Conservation (phyloP, 2,888 invertebrate species). For the Calliscelio sp. region DNA sequence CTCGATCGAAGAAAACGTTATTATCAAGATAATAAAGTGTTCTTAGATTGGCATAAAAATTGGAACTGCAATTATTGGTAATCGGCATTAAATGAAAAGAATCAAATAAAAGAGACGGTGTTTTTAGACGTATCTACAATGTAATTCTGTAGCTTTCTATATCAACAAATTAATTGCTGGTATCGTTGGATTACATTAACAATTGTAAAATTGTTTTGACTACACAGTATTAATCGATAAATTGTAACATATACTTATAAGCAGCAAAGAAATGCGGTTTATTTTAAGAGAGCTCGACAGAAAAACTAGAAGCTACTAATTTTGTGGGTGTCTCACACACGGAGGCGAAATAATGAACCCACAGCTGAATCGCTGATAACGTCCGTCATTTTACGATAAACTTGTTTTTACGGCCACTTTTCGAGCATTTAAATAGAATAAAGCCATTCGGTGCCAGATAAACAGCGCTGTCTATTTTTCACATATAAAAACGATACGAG, state of each 20-base stretch:
- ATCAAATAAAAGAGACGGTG: no score
- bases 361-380: slow-evolving; percentile 24
- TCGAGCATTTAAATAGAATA: slow-evolving; percentile 32
- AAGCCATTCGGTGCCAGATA: slow-evolving; percentile 18
- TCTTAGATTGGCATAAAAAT: no score
- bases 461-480: slow-evolving; percentile 10
- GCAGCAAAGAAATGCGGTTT: slow-evolving; percentile 10
- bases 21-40: no score
- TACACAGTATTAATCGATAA: not conserved
- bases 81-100: no score
- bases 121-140: no score
- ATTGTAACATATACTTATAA: no score
- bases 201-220: not conserved
- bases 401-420: slow-evolving; percentile 36
- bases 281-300: slow-evolving; percentile 11
- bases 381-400: slow-evolving; percentile 2
- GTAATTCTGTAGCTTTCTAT: no score
- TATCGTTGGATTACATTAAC: not conserved
- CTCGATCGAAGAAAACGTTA: no score
- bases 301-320: slow-evolving; percentile 19
- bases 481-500: slow-evolving; percentile 4
- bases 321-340: slow-evolving; percentile 21
- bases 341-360: slow-evolving; percentile 29
- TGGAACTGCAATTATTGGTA: no score
- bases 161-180: not conserved